Evolutionary conservation across 2,888 invertebrate species (phyloP), one percentile per base, ranked within the genome.

Genomic region (Notodonta dromedarius): DNA sequence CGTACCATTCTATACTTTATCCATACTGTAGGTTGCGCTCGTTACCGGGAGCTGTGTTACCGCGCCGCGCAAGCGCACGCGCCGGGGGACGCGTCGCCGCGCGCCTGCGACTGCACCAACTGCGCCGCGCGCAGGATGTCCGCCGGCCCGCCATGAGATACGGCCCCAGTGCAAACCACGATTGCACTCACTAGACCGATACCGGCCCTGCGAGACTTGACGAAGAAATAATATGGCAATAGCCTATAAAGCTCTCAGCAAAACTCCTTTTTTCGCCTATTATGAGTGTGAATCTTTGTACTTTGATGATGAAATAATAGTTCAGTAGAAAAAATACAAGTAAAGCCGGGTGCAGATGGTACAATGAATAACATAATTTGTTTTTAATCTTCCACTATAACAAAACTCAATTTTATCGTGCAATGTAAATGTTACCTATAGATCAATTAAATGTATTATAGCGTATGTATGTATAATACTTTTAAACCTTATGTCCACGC

Each of bases 31-130:
- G 93, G 93, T 16, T 93, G 93, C 71, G 93, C 93, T 14, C 89
- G 93, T 51, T 93, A 93, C 84, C 87, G 93, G 57, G 93, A 93
- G 81, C 82, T 93, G 58, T 93, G 93, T 74, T 92, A 92, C 82
- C 87, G 93, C 59, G 93, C 93, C 0, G 87, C 93, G 66, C 90
- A 91, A 68, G 89, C 90, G 57, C 87, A 86, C 63, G 62, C 82
- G 1, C 83, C 83, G 0, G 84, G 76, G 56, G 83, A 78, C 24
- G 65, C 70, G 12, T 67, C 80, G 56, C 81, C 87, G 50, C 78
- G 73, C 0, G 66, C 85, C 32, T 93, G 93, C 84, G 80, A 66
- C 44, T 93, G 93, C 83, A 70, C 74, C 66, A 93, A 93, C 83
- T 93, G 93, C 82, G 56, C 71, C 11, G 76, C 86, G 4, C 83